A percentile compares a stretch with the other conserved stretches of the same genome.
Evolutionary conservation across 1,140 invertebrate genomes (phyloP).

Genomic region (Rhagoletis pomonella): DNA sequence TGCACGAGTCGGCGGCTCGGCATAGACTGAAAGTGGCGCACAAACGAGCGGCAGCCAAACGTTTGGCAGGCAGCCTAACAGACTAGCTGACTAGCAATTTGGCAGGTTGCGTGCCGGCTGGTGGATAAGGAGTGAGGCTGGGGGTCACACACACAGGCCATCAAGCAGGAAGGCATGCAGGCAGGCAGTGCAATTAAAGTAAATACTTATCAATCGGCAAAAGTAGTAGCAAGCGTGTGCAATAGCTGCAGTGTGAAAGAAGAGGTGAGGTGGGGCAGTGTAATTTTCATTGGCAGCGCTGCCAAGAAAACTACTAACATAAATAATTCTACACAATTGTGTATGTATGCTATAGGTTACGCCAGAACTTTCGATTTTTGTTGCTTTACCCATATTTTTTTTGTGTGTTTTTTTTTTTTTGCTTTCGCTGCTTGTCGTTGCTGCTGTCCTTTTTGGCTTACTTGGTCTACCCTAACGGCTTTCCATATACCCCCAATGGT

Average conservation of each 20-base stretch:
- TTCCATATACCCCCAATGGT: no score
- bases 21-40: constrained; percentile 44
- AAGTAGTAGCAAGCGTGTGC: neutral
- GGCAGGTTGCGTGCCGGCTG: constrained; percentile 1
- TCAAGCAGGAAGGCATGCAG: no score
- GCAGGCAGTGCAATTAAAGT: neutral
- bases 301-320: neutral
- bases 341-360: neutral
- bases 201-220: constrained; percentile 17
- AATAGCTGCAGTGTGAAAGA: no score
- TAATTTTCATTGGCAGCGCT: neutral
- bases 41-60: neutral
- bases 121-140: no score
- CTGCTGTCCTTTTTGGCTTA: neutral
- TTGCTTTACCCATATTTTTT: constrained; percentile 27
- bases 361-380: constrained; percentile 25
- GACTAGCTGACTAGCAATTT: constrained; percentile 33
- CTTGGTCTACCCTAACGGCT: neutral
- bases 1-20: constrained; percentile 42
- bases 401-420: neutral
- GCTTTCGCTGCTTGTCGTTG: neutral
- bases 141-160: no score
- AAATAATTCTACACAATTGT: neutral
- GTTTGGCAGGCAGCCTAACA: constrained; percentile 24
- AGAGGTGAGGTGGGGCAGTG: neutral